These are phyloP conservation scores for Cheilosia impressa DNA, from an alignment of 2,888 invertebrate species.

Conservation along the genomic window DNA sequence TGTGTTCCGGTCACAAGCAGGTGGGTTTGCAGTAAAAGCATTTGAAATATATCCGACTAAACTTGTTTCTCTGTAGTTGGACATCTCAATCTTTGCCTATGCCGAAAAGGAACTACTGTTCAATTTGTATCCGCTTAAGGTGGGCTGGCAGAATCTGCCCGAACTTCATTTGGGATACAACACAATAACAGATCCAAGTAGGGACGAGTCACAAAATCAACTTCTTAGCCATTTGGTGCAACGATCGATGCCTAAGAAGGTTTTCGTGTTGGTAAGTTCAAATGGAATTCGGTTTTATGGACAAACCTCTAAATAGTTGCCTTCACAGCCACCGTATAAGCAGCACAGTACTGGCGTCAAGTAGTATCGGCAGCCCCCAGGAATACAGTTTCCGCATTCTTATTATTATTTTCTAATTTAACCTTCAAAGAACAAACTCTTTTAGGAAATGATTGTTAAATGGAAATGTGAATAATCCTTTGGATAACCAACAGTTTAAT, in stretches of 20 bases:
- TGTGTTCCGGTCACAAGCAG: slow-evolving; percentile 97
- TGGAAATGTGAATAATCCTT: slow-evolving; percentile 71
- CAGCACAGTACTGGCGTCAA: slow-evolving; percentile 62
- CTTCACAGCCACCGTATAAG: slow-evolving; percentile 63
- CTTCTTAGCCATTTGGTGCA: slow-evolving; percentile 82
- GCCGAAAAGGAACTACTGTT: slow-evolving; percentile 82
- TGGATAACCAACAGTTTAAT: slow-evolving; percentile 63
- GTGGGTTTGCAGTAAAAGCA: slow-evolving; percentile 81
- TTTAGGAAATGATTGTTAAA: slow-evolving; percentile 60
- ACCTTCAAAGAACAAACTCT: slow-evolving; percentile 49
- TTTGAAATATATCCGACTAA: background rate
- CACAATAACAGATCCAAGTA: slow-evolving; percentile 81
- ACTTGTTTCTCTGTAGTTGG: slow-evolving; percentile 78
- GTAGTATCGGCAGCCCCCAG: slow-evolving; percentile 52
- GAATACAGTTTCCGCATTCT: slow-evolving; percentile 46
- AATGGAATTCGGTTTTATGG: background rate
- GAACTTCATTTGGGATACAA: slow-evolving; percentile 82
- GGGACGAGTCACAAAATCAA: slow-evolving; percentile 81
- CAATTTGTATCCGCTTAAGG: slow-evolving; percentile 83
- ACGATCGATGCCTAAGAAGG: slow-evolving; percentile 83
- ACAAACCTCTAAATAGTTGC: background rate
- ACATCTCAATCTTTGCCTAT: slow-evolving; percentile 82
- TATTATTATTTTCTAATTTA: slow-evolving; percentile 63
- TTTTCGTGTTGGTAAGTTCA: slow-evolving; percentile 82
- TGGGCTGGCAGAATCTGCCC: slow-evolving; percentile 83